Evolutionary conservation across 1,140 invertebrate species (phyloP).

Genomic region (Agraylea sexmaculata): DNA sequence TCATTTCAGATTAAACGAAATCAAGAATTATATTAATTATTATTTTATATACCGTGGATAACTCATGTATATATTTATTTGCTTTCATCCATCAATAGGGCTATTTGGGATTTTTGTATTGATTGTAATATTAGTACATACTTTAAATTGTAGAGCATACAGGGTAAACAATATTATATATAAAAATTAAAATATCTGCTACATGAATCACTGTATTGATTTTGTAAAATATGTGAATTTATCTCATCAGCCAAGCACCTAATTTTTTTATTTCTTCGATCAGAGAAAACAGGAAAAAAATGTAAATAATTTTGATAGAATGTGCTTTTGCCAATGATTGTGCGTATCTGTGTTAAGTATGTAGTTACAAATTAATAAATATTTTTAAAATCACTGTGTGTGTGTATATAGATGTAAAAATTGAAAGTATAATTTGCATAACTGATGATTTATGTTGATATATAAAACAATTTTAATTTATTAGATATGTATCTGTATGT

Average conservation of each 20-base stretch:
- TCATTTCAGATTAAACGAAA: too few species aligned
- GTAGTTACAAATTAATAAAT: too few species aligned
- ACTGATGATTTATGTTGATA: background rate
- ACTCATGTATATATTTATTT: constrained; percentile 4
- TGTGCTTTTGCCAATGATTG: background rate
- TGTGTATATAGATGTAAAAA: background rate
- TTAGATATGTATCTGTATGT: too few species aligned
- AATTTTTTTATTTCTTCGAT: background rate
- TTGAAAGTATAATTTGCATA: background rate
- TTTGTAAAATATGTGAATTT: constrained; percentile 6
- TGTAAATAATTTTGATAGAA: background rate
- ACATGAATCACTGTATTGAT: constrained; percentile 1
- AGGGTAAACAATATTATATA: constrained; percentile 4
- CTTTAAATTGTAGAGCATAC: too few species aligned
- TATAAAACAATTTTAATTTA: too few species aligned
- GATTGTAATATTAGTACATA: too few species aligned
- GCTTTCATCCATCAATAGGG: too few species aligned
- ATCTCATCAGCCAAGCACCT: background rate
- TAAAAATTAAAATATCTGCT: background rate
- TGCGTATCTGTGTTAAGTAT: background rate
- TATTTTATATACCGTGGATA: too few species aligned
- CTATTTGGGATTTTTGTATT: too few species aligned
- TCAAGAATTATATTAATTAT: too few species aligned
- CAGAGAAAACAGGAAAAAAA: background rate
- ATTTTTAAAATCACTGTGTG: constrained; percentile 1